Base-by-base conservation (phyloP, 2,113 vertebrate genomes). In the Myxocyprinus asiaticus region DNA sequence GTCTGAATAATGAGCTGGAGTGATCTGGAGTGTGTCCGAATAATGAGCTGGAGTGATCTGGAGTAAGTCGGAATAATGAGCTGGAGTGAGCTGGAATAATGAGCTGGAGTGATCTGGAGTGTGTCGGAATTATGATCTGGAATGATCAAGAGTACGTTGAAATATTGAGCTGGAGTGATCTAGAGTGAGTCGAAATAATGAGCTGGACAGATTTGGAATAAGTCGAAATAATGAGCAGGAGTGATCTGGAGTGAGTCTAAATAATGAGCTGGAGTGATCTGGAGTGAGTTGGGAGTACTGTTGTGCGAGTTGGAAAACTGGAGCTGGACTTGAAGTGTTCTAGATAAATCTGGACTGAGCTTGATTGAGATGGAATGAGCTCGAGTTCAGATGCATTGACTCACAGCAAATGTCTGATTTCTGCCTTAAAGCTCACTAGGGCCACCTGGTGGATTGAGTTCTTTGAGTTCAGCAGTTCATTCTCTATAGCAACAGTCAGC, bases 371-470 rank as follows among this genome's bases (percentile, higher is more conserved):
- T 50, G 5, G n/a, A 62, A 15, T 61, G 55, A 7, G 3, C 44
- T 33, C 22, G 4, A 47, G 15, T 33, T 73, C 44, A 62, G 15
- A 22, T 14, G 22, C 22, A 33, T 33, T 33, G 22, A 95, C 96
- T 97, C 89, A 99, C 98, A 97, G 78, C 63, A 98, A 89, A 83
- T 96, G 90, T 50, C 95, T 92, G 88, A 99, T 98, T 90, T 99
- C 97, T 0, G 90, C 91, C 87, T 95, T 98, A 88, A 98, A 98
- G 89, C 96, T 98, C 0, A 94, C 94, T 84, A 98, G 90, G 0
- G 95, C 96, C 0, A 95, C 97, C 79, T 95, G 95, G 83, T 97
- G 94, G 56, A 98, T 91, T 45, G 93, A 89, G 0, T 96, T 98
- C 92, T 96, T 98, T 62, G 96, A 94, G 62, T 93, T 88, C 0